Evolutionary conservation across 2,113 vertebrate species (phyloP).

Genomic region (Synchiropus splendidus): DNA sequence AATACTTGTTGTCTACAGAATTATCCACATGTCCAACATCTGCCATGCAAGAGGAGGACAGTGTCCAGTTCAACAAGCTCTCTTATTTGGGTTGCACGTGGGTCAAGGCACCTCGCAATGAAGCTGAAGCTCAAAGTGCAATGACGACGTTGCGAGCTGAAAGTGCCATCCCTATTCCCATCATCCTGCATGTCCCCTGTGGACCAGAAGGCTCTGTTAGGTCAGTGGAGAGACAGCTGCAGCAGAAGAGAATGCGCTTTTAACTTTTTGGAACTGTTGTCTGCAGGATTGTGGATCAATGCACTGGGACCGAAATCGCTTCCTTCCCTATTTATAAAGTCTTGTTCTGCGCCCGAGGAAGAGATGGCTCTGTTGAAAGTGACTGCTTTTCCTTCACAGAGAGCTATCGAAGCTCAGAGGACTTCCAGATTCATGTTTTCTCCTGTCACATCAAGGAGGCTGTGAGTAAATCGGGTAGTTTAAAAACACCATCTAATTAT

Average conservation of each 20-base stretch:
- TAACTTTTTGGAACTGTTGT: not conserved
- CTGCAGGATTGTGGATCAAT: conserved; percentile 82
- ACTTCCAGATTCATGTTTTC: conserved; percentile 98
- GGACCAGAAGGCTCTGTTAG: conserved; percentile 88
- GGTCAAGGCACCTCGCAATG: conserved; percentile 87
- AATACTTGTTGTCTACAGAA: conserved; percentile 19
- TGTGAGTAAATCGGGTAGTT: conserved; percentile 79
- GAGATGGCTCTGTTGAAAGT: conserved; percentile 78
- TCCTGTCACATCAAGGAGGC: conserved; percentile 97
- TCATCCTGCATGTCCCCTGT: conserved; percentile 90
- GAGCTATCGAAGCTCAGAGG: conserved; percentile 88
- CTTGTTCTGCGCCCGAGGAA: conserved; percentile 88
- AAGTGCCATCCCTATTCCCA: conserved; percentile 73
- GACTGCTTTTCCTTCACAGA: conserved; percentile 96
- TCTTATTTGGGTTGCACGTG: conserved; percentile 88
- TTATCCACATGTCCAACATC: conserved; percentile 5
- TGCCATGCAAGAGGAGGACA: conserved; percentile 77
- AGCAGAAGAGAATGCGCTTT: not conserved
- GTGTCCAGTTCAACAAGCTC: conserved; percentile 92
- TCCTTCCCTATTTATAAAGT: conserved; percentile 96
- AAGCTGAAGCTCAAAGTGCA: conserved; percentile 79
- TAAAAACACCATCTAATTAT: too few relatives aligned
- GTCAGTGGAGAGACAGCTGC: conserved; percentile 46
- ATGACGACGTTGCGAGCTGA: conserved; percentile 82
- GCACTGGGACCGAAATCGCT: conserved; percentile 77